A percentile compares a stretch with the other conserved stretches of the same genome.
Evolutionary conservation across 2,797 vertebrate genomes (phyloP).

Genomic region (Emydoidea blandingii): DNA sequence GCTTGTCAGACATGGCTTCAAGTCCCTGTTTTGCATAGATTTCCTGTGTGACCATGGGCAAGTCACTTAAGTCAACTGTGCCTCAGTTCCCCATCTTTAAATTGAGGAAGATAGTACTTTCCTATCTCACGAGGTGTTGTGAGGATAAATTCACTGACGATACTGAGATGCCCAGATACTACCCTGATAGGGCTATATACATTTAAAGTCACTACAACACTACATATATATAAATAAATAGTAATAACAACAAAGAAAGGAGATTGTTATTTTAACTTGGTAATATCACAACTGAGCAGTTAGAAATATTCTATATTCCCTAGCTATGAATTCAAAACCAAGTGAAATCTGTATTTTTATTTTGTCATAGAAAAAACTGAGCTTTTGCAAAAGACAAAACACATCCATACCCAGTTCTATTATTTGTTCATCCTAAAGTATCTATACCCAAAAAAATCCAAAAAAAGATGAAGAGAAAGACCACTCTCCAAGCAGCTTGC

Average conservation of each 20-base stretch:
- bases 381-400: background rate
- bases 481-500: fast-evolving
- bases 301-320: background rate
- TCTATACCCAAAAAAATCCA: fast-evolving
- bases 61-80: background rate
- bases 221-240: background rate
- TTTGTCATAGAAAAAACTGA: background rate
- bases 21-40: background rate
- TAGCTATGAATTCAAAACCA: background rate
- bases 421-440: fast-evolving
- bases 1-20: background rate
- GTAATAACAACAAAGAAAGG: background rate
- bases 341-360: background rate
- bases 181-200: background rate
- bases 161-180: background rate
- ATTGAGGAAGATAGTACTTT: background rate
- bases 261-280: background rate
- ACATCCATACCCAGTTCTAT: background rate
- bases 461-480: fast-evolving
- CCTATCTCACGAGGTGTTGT: background rate
- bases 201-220: background rate
- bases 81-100: background rate
- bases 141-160: background rate
- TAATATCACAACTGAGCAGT: background rate
- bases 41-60: background rate